These are phyloP conservation scores for Pipistrellus pygmaeus DNA, from an alignment of 2,797 vertebrate genomes.

Conservation along the genomic window DNA sequence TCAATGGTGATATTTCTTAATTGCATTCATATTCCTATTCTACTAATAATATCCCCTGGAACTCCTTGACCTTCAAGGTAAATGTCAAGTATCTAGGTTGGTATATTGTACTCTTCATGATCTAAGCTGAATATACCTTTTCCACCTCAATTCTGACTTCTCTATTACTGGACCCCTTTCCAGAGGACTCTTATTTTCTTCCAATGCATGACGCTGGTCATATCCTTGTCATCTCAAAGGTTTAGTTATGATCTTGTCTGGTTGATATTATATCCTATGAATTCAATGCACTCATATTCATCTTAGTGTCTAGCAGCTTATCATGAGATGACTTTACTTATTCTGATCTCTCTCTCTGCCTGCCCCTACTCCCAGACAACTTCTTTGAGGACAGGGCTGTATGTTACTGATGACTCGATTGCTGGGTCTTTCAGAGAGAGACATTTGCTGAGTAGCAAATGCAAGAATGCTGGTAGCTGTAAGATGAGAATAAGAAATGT, in stretches of 20 bases:
- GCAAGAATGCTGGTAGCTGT: too few species aligned
- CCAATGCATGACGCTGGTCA: rapidly evolving
- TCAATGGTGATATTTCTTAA: neutral
- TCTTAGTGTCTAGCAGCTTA: rapidly evolving
- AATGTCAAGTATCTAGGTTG: too few species aligned
- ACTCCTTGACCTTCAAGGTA: neutral
- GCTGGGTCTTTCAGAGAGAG: neutral
- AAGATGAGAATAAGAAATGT: neutral
- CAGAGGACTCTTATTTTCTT: neutral
- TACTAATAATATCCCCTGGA: neutral
- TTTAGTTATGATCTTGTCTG: too few species aligned
- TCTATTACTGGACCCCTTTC: neutral
- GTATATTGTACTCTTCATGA: neutral
- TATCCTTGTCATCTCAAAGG: neutral
- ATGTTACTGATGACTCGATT: neutral
- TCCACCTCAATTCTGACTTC: neutral
- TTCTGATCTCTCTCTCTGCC: neutral
- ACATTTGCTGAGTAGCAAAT: too few species aligned
- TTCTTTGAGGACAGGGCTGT: neutral
- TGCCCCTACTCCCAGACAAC: too few species aligned
- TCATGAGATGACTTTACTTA: rapidly evolving
- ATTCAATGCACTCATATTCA: neutral
- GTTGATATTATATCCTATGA: rapidly evolving
- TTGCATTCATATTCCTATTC: rapidly evolving
- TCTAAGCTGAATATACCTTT: neutral